Conservation (phyloP, 2,888 invertebrate species). For the Arctia plantaginis region DNA sequence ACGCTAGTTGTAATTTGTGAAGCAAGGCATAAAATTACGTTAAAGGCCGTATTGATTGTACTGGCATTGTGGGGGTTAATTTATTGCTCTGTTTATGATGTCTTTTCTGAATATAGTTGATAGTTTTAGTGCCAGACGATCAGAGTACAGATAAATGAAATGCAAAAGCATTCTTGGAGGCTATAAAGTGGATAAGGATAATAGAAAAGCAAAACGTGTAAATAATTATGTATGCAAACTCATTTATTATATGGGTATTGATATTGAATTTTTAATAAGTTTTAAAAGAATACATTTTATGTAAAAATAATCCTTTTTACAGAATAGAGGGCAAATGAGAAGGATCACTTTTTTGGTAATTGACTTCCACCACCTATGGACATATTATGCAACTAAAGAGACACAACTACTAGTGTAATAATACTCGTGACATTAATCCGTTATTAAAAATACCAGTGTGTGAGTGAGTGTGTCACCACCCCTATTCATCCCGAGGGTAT, state of each 20-base stretch:
- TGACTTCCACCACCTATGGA: background rate
- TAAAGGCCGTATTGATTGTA: slow-evolving; percentile 48
- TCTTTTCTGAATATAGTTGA: slow-evolving; percentile 32
- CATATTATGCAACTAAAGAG: background rate
- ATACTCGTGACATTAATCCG: too few relatives aligned
- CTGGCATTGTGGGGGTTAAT: slow-evolving; percentile 40
- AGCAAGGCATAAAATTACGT: slow-evolving; percentile 61
- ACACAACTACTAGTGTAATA: background rate
- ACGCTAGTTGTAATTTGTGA: slow-evolving; percentile 52
- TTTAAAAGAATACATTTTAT: background rate
- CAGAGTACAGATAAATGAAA: slow-evolving; percentile 34
- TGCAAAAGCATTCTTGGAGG: slow-evolving; percentile 25
- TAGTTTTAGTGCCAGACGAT: slow-evolving; percentile 40
- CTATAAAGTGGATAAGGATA: slow-evolving; percentile 32
- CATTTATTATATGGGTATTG: background rate
- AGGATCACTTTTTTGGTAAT: background rate
- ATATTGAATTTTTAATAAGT: background rate
- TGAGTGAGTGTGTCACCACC: too few relatives aligned
- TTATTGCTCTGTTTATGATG: slow-evolving; percentile 49
- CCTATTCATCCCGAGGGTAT: too few relatives aligned
- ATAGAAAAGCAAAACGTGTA: slow-evolving; percentile 2
- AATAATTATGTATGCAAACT: background rate
- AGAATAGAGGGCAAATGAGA: background rate
- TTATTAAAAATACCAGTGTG: too few relatives aligned
- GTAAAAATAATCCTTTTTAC: too few relatives aligned